These are phyloP conservation scores for Alitta virens DNA, from an alignment of 2,888 invertebrate species.

Conservation along the genomic window DNA sequence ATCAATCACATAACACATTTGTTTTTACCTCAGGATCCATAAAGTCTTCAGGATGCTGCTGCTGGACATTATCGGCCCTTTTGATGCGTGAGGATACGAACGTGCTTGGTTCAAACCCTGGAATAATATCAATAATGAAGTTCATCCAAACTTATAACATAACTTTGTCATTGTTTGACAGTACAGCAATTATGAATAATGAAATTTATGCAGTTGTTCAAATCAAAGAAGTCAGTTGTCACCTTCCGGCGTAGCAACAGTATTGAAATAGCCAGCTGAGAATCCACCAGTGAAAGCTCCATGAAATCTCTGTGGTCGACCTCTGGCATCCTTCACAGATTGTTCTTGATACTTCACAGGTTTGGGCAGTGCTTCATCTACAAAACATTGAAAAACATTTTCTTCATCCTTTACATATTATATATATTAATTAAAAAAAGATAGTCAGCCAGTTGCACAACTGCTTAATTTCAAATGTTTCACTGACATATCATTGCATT, in stretches of 20 bases:
- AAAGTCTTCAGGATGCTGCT: constrained; percentile 83
- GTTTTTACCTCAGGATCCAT: constrained; percentile 87
- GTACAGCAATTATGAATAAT: not conserved
- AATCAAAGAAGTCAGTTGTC: constrained; percentile 10
- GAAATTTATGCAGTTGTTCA: not conserved
- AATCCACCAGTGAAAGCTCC: constrained; percentile 99
- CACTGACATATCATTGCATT: too few species aligned
- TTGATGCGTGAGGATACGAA: constrained; percentile 85
- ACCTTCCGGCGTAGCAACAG: constrained; percentile 88
- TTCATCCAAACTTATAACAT: not conserved
- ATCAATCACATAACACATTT: too few species aligned
- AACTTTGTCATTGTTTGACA: not conserved
- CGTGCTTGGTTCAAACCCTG: constrained; percentile 84
- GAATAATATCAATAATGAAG: constrained; percentile 11
- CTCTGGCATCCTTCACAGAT: constrained; percentile 55
- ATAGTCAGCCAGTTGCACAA: too few species aligned
- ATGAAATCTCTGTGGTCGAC: constrained; percentile 72
- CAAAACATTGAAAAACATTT: too few species aligned
- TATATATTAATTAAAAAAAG: not conserved
- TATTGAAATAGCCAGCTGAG: constrained; percentile 95
- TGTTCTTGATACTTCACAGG: constrained; percentile 78
- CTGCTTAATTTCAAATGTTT: too few species aligned
- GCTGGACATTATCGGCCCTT: constrained; percentile 61
- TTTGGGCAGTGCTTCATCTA: constrained; percentile 77
- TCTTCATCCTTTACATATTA: too few species aligned